These are phyloP conservation scores for Conopomorpha cramerella DNA, from an alignment of 1,140 invertebrate species.

Conservation along the genomic window DNA sequence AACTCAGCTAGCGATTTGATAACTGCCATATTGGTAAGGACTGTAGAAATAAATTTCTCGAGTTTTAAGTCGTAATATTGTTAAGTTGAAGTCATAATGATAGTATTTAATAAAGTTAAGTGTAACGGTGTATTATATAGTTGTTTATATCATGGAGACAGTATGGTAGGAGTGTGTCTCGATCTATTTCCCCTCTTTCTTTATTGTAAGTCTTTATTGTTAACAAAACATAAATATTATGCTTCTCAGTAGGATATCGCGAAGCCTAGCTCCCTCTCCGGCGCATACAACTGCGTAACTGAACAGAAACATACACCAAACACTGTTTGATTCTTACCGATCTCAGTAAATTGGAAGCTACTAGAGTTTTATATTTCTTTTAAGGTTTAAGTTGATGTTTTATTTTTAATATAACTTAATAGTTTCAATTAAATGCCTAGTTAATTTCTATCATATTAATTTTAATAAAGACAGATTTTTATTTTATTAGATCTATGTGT, in stretches of 20 bases:
- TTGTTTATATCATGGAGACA: background rate
- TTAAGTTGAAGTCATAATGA: conserved; percentile 53
- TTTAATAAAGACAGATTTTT: conserved; percentile 42
- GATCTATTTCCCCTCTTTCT: too few relatives aligned
- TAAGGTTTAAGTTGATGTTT: background rate
- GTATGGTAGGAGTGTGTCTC: too few relatives aligned
- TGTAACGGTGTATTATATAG: conserved; percentile 29
- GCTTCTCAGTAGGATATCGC: too few relatives aligned
- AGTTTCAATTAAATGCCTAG: too few relatives aligned
- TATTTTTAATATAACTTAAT: background rate
- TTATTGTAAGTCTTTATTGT: too few relatives aligned
- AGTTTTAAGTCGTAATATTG: conserved; percentile 29
- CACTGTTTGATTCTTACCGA: conserved; percentile 11
- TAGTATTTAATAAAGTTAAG: conserved; percentile 52
- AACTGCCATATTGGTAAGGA: conserved; percentile 58
- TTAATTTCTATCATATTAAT: conserved; percentile 23
- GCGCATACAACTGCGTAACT: too few relatives aligned
- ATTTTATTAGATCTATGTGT: conserved; percentile 30
- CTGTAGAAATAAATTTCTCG: conserved; percentile 29
- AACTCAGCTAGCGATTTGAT: conserved; percentile 56
- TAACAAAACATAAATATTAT: too few relatives aligned
- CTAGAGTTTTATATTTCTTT: conserved; percentile 23
- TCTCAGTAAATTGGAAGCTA: conserved; percentile 55
- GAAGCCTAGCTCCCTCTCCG: too few relatives aligned
- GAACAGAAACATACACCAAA: too few relatives aligned